Evolutionary conservation across 1,140 invertebrate genomes (phyloP).

Genomic region (Apocrypta bakeri): DNA sequence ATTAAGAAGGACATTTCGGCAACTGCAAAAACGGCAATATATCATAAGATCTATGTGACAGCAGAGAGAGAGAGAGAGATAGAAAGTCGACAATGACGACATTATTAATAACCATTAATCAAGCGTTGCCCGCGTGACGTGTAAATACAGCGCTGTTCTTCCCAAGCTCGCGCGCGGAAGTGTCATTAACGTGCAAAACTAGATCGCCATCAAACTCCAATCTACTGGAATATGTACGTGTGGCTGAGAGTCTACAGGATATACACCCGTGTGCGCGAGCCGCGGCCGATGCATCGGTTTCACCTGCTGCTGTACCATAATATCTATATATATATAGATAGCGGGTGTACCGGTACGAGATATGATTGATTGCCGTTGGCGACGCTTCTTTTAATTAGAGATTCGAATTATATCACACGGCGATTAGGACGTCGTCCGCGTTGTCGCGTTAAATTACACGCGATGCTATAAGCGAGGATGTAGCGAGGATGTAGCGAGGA

Average conservation of each 20-base stretch:
- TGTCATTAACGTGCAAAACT: constrained; percentile 48
- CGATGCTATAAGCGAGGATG: too few relatives aligned
- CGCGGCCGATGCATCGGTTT: neutral
- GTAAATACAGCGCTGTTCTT: constrained; percentile 27
- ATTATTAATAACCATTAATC: constrained; percentile 67
- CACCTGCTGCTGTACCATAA: neutral
- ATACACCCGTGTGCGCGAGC: too few relatives aligned
- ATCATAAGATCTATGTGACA: neutral
- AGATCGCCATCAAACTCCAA: constrained; percentile 41
- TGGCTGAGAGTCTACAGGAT: too few relatives aligned
- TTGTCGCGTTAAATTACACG: too few relatives aligned
- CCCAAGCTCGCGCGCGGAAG: neutral
- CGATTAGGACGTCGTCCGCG: neutral
- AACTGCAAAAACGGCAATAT: neutral
- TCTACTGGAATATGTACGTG: constrained; percentile 19
- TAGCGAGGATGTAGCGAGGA: too few relatives aligned
- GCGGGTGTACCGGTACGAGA: too few relatives aligned
- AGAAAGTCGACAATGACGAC: constrained; percentile 31
- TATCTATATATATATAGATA: too few relatives aligned
- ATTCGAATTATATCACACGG: neutral
- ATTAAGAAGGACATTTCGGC: neutral
- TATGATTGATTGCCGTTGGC: neutral
- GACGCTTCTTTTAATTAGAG: neutral
- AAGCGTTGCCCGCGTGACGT: constrained; percentile 42
- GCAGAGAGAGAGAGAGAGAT: neutral